Conservation (phyloP, 2,113 vertebrate genomes). For the Platycercus adscitus region DNA sequence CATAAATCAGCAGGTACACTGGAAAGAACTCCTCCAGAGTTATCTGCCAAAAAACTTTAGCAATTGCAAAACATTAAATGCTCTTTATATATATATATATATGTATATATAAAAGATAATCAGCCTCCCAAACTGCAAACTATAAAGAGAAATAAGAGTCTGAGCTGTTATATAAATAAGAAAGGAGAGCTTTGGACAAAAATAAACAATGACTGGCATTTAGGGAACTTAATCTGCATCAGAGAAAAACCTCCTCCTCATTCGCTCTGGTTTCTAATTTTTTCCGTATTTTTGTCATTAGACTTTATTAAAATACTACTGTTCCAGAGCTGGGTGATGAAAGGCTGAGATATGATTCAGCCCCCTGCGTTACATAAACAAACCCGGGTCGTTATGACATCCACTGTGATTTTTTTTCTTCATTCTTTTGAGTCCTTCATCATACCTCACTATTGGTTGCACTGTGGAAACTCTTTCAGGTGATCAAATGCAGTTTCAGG, state of each 20-base stretch:
- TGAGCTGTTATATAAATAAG: conserved; percentile 34
- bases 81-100: background rate
- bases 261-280: conserved; percentile 52
- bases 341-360: conserved; percentile 48
- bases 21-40: background rate
- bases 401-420: background rate
- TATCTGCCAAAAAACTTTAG: background rate
- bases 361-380: conserved; percentile 32
- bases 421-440: background rate
- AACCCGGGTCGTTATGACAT: background rate
- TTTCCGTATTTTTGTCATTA: conserved; percentile 70
- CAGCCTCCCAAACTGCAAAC: background rate
- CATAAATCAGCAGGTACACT: conserved; percentile 26
- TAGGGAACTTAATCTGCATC: conserved; percentile 41
- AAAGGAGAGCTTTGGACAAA: conserved; percentile 29
- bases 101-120: background rate
- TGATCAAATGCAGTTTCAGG: background rate
- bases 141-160: conserved; percentile 8
- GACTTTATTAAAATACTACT: conserved; percentile 58
- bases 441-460: accelerated
- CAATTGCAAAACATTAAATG: background rate
- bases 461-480: background rate
- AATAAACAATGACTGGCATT: conserved; percentile 66
- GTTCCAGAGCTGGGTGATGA: conserved; percentile 57
- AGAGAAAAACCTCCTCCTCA: background rate